These are phyloP conservation scores for Cylas formicarius DNA, from an alignment of 1,140 invertebrate genomes.

Conservation along the genomic window DNA sequence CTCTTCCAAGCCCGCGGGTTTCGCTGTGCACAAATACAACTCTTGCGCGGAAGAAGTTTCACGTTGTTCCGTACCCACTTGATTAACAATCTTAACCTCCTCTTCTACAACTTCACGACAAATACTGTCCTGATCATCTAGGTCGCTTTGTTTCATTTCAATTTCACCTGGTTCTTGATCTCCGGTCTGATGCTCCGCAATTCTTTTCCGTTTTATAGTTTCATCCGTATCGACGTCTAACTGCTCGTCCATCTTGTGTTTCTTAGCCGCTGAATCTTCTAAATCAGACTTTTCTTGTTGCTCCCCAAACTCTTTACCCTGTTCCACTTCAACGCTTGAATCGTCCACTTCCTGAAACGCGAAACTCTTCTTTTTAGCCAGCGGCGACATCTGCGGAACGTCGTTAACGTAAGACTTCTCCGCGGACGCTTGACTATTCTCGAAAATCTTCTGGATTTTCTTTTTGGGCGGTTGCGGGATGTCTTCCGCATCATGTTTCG, in stretches of 20 bases:
- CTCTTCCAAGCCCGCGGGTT: no score
- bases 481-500: constrained; percentile 3
- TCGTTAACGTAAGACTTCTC: constrained; percentile 4
- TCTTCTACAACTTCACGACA: no score
- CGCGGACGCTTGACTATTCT: constrained; percentile 9
- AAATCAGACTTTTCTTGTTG: background rate
- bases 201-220: no score
- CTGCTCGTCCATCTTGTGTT: background rate
- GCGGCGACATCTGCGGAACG: constrained; percentile 15
- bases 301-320: background rate
- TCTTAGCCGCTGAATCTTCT: background rate
- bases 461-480: constrained; percentile 13
- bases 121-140: no score
- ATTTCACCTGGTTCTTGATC: constrained; percentile 1
- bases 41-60: no score
- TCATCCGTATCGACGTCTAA: no score
- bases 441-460: constrained; percentile 19
- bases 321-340: constrained; percentile 7
- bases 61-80: no score
- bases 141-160: no score
- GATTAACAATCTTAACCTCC: no score
- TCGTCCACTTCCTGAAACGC: constrained; percentile 13
- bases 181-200: constrained; percentile 5
- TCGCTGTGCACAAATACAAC: no score
- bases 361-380: constrained; percentile 20